Conservation (phyloP, 2,888 invertebrate genomes). For the Baccha elongata region DNA sequence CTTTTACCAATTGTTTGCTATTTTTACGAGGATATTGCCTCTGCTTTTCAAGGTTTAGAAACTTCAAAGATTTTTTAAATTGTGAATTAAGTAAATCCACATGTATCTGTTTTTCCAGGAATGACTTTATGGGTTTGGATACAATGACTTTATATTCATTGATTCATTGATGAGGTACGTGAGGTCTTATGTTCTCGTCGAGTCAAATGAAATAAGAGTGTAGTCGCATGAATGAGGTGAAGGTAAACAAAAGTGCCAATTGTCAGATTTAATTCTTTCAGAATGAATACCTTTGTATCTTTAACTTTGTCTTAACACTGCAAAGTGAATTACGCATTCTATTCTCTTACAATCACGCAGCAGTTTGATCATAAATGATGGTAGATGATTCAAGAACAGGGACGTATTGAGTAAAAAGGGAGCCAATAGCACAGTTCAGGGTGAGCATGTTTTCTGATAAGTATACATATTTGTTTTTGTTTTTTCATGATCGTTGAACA, state of each 20-base stretch:
- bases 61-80: slow-evolving; percentile 61
- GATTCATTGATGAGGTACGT: slow-evolving; percentile 61
- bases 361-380: slow-evolving; percentile 29
- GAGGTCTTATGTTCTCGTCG: slow-evolving; percentile 4
- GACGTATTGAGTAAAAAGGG: not conserved
- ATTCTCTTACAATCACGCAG: slow-evolving; percentile 25
- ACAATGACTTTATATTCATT: slow-evolving; percentile 44
- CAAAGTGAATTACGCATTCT: slow-evolving; percentile 29
- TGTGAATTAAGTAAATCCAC: slow-evolving; percentile 43
- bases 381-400: not conserved
- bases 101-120: slow-evolving; percentile 44
- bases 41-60: not conserved
- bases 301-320: slow-evolving; percentile 33
- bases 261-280: slow-evolving; percentile 18
- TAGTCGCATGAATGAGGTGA: not conserved
- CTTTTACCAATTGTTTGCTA: slow-evolving; percentile 18
- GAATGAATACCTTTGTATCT: slow-evolving; percentile 24
- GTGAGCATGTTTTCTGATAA: too few species aligned
- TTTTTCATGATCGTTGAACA: too few species aligned
- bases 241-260: slow-evolving; percentile 14
- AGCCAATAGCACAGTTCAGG: not conserved
- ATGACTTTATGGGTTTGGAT: slow-evolving; percentile 18
- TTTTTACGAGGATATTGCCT: not conserved
- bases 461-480: too few species aligned
- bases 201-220: slow-evolving; percentile 32